These are phyloP conservation scores for Halcyon badia DNA, from an alignment of 2,797 vertebrate genomes.

Conservation along the genomic window DNA sequence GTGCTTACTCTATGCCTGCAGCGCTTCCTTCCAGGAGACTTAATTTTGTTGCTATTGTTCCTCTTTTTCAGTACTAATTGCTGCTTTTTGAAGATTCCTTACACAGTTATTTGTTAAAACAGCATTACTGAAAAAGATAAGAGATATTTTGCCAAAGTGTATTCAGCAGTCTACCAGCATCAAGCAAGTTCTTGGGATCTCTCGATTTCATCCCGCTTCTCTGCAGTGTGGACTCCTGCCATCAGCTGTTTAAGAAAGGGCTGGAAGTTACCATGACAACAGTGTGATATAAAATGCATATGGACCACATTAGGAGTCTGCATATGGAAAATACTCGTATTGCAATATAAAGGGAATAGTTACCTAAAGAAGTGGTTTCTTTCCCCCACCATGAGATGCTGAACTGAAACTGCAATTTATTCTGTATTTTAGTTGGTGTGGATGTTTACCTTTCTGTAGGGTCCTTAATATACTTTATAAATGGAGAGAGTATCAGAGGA, in stretches of 20 bases:
- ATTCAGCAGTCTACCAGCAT: neutral
- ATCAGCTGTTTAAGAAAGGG: conserved; percentile 16
- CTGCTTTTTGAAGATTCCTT: neutral
- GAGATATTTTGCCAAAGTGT: neutral
- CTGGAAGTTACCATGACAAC: conserved; percentile 38
- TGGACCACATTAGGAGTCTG: neutral
- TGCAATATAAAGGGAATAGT: neutral
- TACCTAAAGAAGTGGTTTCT: neutral
- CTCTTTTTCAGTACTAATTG: neutral
- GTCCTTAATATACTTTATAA: neutral
- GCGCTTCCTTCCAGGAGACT: neutral
- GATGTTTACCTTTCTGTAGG: neutral
- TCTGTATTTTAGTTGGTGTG: neutral
- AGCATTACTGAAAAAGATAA: conserved; percentile 7
- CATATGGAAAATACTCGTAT: conserved; percentile 33
- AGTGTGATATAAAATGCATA: conserved; percentile 16
- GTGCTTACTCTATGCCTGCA: neutral
- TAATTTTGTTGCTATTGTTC: neutral
- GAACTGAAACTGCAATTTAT: neutral
- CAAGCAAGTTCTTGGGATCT: neutral
- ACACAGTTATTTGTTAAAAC: neutral
- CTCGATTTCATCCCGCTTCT: neutral
- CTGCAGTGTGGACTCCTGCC: neutral
- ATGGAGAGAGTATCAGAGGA: neutral
- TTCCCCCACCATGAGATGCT: neutral